phyloP scores from a whole-genome alignment of 2,113 vertebrate genomes.

The Blennius ocellaris region DNA sequence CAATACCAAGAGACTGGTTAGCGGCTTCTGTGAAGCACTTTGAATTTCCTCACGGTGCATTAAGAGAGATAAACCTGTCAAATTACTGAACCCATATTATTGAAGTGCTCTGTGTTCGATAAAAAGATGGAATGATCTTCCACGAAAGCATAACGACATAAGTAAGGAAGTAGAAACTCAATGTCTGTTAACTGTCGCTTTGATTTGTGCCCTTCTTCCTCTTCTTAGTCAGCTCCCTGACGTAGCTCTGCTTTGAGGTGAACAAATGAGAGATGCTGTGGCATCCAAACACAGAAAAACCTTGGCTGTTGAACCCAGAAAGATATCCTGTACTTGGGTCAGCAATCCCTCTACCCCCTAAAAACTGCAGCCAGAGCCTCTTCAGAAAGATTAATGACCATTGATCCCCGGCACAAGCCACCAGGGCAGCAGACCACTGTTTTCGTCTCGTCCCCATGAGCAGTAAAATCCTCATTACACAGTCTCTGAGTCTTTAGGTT shows the following conservation, averaged over 20 bases:
- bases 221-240: neutral
- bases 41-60: too few relatives aligned
- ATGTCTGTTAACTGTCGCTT: neutral
- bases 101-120: too few relatives aligned
- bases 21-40: too few relatives aligned
- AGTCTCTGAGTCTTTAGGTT: slow-evolving; percentile 56
- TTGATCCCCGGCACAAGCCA: slow-evolving; percentile 74
- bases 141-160: neutral
- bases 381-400: slow-evolving; percentile 84
- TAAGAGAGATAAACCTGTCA: too few relatives aligned
- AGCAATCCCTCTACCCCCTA: slow-evolving; percentile 73
- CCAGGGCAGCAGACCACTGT: slow-evolving; percentile 63
- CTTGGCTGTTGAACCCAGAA: slow-evolving; percentile 65
- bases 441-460: slow-evolving; percentile 57
- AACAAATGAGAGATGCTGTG: slow-evolving; percentile 69
- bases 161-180: neutral
- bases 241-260: slow-evolving; percentile 27
- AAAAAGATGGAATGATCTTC: too few relatives aligned
- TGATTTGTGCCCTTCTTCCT: slow-evolving; percentile 26
- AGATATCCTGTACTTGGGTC: slow-evolving; percentile 75
- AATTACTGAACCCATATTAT: too few relatives aligned
- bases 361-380: slow-evolving; percentile 79
- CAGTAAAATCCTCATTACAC: slow-evolving; percentile 73
- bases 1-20: too few relatives aligned
- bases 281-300: slow-evolving; percentile 65